Evolutionary conservation across 2,888 invertebrate species (phyloP), one percentile per base, ranked within the genome.

Genomic region (Syritta pipiens): DNA sequence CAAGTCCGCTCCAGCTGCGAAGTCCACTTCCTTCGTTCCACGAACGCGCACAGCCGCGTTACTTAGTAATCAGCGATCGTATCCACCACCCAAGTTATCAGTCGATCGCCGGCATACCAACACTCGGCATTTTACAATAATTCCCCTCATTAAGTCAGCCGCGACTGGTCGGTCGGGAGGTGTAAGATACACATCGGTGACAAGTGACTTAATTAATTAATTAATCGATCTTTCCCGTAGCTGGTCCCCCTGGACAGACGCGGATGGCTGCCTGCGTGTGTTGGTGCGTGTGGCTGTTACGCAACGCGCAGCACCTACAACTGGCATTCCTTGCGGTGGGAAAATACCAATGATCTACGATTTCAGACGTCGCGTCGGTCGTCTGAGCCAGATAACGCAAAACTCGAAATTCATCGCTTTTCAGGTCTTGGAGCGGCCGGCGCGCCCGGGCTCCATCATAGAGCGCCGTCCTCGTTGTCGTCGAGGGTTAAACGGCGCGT

Each of bases 181-280:
- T 77, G 77, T 77, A 77, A 77, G 77, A 71, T 77, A 77, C 59
- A 71, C 72, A 72, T 71, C 71, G 72, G 55, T 74, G 74, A 79
- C 79, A 79, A 79, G 79, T 63, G 79, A 74, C 74, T 74, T 79
- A 79, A 79, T 79, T 79, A 79, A 79, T 79, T 79, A 79, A 79
- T 79, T 79, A 74, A 79, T 79, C 74, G 74, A 14, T 65, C 20
- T 55, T 30, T 49, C 59, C 63, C 28, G 68, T 35, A 49, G 51
- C 32, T 35, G 46, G 20, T 24, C 26, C 42, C 63, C 30, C 40
- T 57, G n/a, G n/a, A n/a, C n/a, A n/a, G n/a, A n/a, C n/a, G n/a
- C n/a, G n/a, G n/a, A n/a, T 37, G 14, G 10, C 26, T 20, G 49
- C 4, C 40, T 19, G 30, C 17, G 4, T 6, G 7, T 28, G 12